Evolutionary conservation across 1,140 invertebrate genomes (phyloP).

Genomic region (Muscidifurax raptorellus): DNA sequence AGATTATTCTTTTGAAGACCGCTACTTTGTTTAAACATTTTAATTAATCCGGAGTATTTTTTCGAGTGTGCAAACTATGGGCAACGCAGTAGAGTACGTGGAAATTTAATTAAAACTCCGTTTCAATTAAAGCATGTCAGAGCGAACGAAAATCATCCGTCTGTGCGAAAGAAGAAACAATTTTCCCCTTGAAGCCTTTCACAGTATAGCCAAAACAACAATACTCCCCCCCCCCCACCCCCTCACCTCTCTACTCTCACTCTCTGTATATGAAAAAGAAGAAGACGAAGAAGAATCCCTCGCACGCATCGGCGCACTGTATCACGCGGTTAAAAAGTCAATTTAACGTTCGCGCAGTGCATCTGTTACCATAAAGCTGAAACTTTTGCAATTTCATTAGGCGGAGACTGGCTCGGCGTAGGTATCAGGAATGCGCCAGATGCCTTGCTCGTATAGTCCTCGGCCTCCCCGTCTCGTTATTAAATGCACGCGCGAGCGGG

Average conservation of each 20-base stretch:
- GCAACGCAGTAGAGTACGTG: background rate
- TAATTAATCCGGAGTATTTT: background rate
- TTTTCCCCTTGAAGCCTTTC: background rate
- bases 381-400: slow-evolving; percentile 50
- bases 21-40: background rate
- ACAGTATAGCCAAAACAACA: background rate
- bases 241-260: too few species aligned
- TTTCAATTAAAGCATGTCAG: background rate
- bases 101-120: background rate
- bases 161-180: background rate
- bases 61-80: background rate
- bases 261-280: background rate
- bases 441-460: slow-evolving; percentile 20
- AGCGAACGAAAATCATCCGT: too few species aligned
- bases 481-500: background rate
- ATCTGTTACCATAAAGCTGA: slow-evolving; percentile 43
- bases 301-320: background rate
- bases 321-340: slow-evolving; percentile 38
- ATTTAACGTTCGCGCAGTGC: slow-evolving; percentile 34
- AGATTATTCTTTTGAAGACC: background rate
- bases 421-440: slow-evolving; percentile 39
- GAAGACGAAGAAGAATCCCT: background rate
- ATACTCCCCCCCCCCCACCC: too few species aligned
- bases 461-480: slow-evolving; percentile 27
- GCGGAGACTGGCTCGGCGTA: background rate